phyloP scores from a whole-genome alignment of 53 echinoderm and acorn worm genomes.

The Mesocentrotus franciscanus region DNA sequence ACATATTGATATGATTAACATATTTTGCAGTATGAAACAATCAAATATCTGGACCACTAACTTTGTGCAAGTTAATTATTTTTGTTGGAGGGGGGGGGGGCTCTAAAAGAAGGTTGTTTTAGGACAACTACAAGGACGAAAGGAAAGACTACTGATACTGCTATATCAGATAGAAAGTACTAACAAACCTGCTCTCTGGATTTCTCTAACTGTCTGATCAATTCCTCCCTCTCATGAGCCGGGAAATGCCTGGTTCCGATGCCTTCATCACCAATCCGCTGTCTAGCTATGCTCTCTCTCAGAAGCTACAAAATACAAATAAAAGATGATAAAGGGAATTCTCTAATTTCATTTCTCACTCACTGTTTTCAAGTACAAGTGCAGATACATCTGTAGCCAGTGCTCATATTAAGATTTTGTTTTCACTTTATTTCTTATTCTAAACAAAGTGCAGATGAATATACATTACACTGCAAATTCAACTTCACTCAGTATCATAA shows the following conservation, averaged over 20 bases:
- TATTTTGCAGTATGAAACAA: too few relatives aligned
- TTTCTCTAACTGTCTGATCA: constrained; percentile 90
- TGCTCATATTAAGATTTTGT: too few relatives aligned
- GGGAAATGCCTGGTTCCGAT: constrained; percentile 93
- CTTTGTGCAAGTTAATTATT: too few relatives aligned
- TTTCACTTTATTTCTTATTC: too few relatives aligned
- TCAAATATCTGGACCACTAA: too few relatives aligned
- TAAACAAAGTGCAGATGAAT: too few relatives aligned
- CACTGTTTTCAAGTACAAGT: not conserved
- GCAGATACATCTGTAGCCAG: not conserved
- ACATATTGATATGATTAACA: too few relatives aligned
- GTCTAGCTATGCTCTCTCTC: constrained; percentile 96
- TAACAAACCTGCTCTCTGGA: constrained; percentile 86
- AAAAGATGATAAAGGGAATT: not conserved
- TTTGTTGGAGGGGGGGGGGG: too few relatives aligned
- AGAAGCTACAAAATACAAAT: constrained; percentile 72
- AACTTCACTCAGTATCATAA: not conserved
- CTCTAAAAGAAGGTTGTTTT: not conserved
- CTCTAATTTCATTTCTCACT: not conserved
- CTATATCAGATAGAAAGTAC: not conserved
- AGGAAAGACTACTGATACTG: not conserved
- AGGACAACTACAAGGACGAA: not conserved
- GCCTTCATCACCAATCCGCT: constrained; percentile 95
- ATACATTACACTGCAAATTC: too few relatives aligned
- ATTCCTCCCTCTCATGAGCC: constrained; percentile 92